Evolutionary conservation across 2,888 invertebrate genomes (phyloP).

Genomic region (Nephrocerus scutellatus): DNA sequence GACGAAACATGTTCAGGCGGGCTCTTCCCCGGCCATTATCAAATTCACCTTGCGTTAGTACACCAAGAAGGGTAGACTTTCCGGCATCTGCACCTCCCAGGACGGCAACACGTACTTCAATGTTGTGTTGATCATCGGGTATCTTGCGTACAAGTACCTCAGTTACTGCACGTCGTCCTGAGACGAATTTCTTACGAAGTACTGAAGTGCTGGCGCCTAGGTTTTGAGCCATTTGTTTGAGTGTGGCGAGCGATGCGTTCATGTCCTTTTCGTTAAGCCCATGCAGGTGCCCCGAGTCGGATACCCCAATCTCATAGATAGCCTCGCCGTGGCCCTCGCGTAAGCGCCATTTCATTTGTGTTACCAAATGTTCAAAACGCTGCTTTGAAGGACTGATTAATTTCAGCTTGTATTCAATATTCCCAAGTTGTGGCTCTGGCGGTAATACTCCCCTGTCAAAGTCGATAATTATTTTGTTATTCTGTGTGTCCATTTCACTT

Average conservation of each 20-base stretch:
- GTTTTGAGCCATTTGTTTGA: slow-evolving; percentile 81
- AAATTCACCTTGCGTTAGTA: slow-evolving; percentile 88
- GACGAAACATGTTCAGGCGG: slow-evolving; percentile 88
- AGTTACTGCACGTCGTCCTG: slow-evolving; percentile 59
- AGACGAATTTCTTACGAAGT: slow-evolving; percentile 58
- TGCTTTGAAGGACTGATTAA: slow-evolving; percentile 85
- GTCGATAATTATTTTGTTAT: slow-evolving; percentile 46
- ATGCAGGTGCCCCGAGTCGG: slow-evolving; percentile 79
- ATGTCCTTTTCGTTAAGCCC: slow-evolving; percentile 80
- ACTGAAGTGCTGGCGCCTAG: slow-evolving; percentile 76
- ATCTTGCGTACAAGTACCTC: slow-evolving; percentile 87
- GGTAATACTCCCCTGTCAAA: slow-evolving; percentile 66
- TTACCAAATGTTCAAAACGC: slow-evolving; percentile 91
- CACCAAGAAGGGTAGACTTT: slow-evolving; percentile 94
- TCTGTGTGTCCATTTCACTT: slow-evolving; percentile 27
- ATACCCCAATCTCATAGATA: slow-evolving; percentile 94
- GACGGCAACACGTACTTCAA: slow-evolving; percentile 87
- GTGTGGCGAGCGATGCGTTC: slow-evolving; percentile 75
- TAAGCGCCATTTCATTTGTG: slow-evolving; percentile 98
- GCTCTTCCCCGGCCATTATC: slow-evolving; percentile 95
- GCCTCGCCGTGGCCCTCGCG: slow-evolving; percentile 95
- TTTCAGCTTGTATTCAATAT: slow-evolving; percentile 94
- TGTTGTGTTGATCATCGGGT: slow-evolving; percentile 78
- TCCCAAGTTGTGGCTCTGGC: slow-evolving; percentile 89
- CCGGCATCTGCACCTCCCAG: slow-evolving; percentile 94